Evolutionary conservation across 1,140 invertebrate species (phyloP), one percentile per base, ranked within the genome.

Genomic region (Oryctes rhinoceros): DNA sequence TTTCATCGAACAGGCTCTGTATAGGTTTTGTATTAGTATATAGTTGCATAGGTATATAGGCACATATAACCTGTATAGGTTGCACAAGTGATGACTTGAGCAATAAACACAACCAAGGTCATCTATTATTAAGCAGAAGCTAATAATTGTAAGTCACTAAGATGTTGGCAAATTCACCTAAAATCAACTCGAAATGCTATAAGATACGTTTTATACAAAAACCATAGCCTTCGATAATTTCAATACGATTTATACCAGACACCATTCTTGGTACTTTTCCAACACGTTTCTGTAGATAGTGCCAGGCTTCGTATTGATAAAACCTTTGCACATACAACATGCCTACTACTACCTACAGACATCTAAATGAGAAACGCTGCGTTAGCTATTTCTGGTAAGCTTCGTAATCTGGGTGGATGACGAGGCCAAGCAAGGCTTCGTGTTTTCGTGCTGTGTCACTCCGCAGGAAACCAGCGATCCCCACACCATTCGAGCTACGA

Each of bases 401-500:
- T 59, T 59, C 53, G 53, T 59, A 59, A 59, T 59, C 53, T 59
- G 53, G 53, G 15, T 59, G 18, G 53, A 59, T 59, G 53, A 59
- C 53, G 53, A 59, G 53, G 53, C 53, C 53, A 59, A 18, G 53
- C 53, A 59, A 59, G 53, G 53, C 53, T 59, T 59, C 53, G 53
- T 59, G 15, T 18, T 59, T 59, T 59, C 53, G 53, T 59, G 15
- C 53, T 59, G 53, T 18, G 53, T 59, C 53, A 59, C 53, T n/a
- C 18, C 53, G 53, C 53, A n/a, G 53, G 49, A 53, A 53, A 53
- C 49, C 47, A 15, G n/a, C 49, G 11, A n/a, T 15, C 24, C 49
- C 53, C 53, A 59, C 53, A 59, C 53, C 18, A 59, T 59, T 18
- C 53, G 53, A 59, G 9, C 9, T 44, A 44, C 53, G 53, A 59